Evolutionary conservation across 2,113 vertebrate genomes (phyloP), one percentile per base, ranked within the genome.

Genomic region (Caranx ignobilis): DNA sequence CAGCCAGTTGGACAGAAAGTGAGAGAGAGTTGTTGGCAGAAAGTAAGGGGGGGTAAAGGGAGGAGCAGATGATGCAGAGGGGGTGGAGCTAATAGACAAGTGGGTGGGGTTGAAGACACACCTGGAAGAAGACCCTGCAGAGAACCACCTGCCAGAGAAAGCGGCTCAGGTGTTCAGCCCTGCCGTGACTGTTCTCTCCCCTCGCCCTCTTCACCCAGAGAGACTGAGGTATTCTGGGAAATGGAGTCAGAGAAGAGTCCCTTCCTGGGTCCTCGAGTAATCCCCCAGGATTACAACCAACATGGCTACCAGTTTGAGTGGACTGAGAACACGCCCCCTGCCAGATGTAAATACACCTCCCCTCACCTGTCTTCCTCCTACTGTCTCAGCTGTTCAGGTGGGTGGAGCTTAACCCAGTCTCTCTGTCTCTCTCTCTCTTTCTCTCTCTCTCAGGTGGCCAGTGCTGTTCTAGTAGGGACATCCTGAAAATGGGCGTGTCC

Each of bases 401-500:
- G 54, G 50, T 6, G 1, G 39, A 6, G 52, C 41, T 13, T 35
- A 19, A 62, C 11, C 7, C 12, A 8, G 37, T 26, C 26, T 26
- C n/a, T 54, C n/a, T n/a, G n/a, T n/a, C 5, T 35, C 31, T 54
- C 8, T 35, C 2, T 41, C 6, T 41, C 35, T 37, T 15, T 45
- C 32, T 72, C 9, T 61, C 7, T 43, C 11, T 43, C 13, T 59
- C 71, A 92, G 93, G 82, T 19, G 68, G 4, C 0, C 21, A 45
- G 50, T 15, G 66, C 63, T 79, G 87, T 70, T 87, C 85, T 2
- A 63, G 75, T 3, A 39, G 81, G 0, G 72, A 80, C 4, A 82
- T 81, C 45, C 92, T 96, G 65, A 96, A 96, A 77, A 81, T 95
- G 0, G 63, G 94, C 1, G 95, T 94, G 2, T 96, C 97, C 0